A percentile compares a stretch with the other conserved stretches of the same genome.
Evolutionary conservation across 2,888 invertebrate species (phyloP).

Genomic region (Cyaniris semiargus): DNA sequence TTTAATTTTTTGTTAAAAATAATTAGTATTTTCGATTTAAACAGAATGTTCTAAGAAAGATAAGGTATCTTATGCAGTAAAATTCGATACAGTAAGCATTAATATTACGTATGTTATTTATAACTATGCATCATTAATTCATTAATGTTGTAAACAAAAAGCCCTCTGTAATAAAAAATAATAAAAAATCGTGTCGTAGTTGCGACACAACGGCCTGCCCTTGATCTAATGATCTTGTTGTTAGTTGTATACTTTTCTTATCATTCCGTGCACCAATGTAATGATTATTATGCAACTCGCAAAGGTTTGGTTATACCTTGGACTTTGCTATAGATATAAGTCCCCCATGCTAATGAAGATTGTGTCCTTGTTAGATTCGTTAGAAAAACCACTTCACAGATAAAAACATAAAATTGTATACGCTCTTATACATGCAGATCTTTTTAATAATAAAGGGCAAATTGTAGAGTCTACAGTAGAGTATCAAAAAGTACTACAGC

Average conservation of each 20-base stretch:
- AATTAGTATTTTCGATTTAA: not conserved
- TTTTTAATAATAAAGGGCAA: no score
- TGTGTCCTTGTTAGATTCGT: no score
- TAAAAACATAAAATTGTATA: no score
- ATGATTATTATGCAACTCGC: not conserved
- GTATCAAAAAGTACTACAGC: no score
- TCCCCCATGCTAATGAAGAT: not conserved
- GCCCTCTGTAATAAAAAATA: not conserved
- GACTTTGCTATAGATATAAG: not conserved
- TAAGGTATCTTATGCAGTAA: not conserved
- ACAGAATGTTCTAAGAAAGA: not conserved
- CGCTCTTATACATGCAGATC: no score
- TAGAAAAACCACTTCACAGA: no score
- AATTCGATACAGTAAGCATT: not conserved
- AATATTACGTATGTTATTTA: not conserved
- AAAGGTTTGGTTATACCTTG: not conserved
- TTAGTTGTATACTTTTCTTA: conserved; percentile 14
- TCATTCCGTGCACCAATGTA: not conserved
- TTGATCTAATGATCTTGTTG: conserved; percentile 25
- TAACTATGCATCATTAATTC: not conserved
- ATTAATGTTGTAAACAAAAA: not conserved
- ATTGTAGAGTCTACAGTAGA: no score
- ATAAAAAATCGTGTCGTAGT: not conserved
- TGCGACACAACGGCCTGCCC: not conserved
- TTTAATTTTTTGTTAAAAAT: no score